phyloP scores from a whole-genome alignment of 1,140 invertebrate species.

The Polypedilum vanderplanki region DNA sequence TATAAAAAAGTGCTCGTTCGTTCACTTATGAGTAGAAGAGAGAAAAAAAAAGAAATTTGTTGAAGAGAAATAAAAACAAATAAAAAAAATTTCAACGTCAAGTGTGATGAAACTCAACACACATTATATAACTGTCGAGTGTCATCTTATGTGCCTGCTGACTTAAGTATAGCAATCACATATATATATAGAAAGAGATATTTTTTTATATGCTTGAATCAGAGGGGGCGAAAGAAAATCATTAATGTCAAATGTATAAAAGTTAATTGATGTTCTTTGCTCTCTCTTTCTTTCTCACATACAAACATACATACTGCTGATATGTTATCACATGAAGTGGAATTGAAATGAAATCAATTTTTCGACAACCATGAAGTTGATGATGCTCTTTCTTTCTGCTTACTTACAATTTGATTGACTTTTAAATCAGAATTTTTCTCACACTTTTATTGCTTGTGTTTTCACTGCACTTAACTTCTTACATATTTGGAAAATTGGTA shows the following conservation, averaged over 20 bases:
- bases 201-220: background rate
- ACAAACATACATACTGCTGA: background rate
- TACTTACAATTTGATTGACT: background rate
- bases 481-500: no score
- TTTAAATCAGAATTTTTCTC: background rate
- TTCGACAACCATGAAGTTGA: background rate
- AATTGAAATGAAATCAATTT: background rate
- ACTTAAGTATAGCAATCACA: background rate
- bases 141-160: constrained; percentile 25
- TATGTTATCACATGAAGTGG: no score
- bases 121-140: constrained; percentile 13
- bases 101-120: background rate
- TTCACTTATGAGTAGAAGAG: no score
- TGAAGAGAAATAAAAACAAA: background rate
- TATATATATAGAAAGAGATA: no score
- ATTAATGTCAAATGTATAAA: constrained; percentile 27
- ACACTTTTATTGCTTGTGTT: background rate
- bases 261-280: constrained; percentile 18
- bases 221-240: constrained; percentile 14
- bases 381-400: background rate
- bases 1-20: background rate
- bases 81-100: constrained; percentile 13
- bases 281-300: background rate
- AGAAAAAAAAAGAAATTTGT: background rate
- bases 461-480: background rate